Percentiles rank a stretch among this genome's conserved stretches.
phyloP scores from a whole-genome alignment of 2,888 invertebrate genomes.

The Oegoconia quadripuncta region DNA sequence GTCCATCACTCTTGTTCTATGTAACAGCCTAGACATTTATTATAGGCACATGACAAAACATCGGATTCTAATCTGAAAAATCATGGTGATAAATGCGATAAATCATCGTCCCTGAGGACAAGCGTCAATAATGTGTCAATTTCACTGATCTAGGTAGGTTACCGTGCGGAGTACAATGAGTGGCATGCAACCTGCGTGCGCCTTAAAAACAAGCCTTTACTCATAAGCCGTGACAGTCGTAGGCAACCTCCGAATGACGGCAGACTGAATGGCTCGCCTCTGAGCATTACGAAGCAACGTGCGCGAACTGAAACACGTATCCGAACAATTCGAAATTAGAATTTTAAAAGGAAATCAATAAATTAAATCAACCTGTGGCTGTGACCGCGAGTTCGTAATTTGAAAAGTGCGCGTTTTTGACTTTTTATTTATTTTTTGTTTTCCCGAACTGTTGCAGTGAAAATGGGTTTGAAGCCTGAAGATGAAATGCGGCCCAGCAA shows the following conservation, averaged over 20 bases:
- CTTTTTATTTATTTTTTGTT: constrained; percentile 29
- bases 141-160: constrained; percentile 35
- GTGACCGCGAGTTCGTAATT: constrained; percentile 18
- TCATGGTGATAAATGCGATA: constrained; percentile 6
- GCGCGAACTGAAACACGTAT: constrained; percentile 34
- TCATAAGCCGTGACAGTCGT: constrained; percentile 61
- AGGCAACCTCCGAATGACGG: constrained; percentile 30
- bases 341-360: constrained; percentile 37
- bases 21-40: no score
- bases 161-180: constrained; percentile 6
- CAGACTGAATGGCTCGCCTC: constrained; percentile 25
- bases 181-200: constrained; percentile 42
- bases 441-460: constrained; percentile 43
- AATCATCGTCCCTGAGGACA: constrained; percentile 13
- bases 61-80: background rate
- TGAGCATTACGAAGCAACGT: constrained; percentile 49
- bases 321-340: constrained; percentile 22
- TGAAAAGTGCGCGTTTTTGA: constrained; percentile 27
- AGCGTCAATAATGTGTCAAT: constrained; percentile 40
- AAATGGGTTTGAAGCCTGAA: constrained; percentile 71
- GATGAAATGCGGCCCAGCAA: constrained; percentile 73
- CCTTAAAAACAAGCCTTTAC: constrained; percentile 64
- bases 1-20: no score
- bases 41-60: no score
- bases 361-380: constrained; percentile 34